A percentile compares a stretch with the other conserved stretches of the same genome.
Conservation (phyloP, 2,113 vertebrate species). For the Pavo muticus region DNA sequence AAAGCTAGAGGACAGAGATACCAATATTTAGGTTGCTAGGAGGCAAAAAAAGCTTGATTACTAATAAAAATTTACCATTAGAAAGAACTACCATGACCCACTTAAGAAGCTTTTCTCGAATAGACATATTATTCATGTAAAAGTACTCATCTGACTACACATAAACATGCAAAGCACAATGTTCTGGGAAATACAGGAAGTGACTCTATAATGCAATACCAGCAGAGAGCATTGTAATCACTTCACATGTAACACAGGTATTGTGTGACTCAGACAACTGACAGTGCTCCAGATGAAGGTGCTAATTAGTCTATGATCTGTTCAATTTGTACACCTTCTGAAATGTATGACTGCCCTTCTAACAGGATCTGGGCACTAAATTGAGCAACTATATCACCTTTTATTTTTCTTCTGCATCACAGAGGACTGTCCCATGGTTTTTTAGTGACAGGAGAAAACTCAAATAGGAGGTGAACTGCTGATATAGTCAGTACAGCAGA, state of each 20-base stretch:
- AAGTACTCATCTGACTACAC: neutral
- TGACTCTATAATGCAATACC: neutral
- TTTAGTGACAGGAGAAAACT: neutral
- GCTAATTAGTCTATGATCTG: neutral
- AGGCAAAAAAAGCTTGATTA: neutral
- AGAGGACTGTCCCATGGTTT: neutral
- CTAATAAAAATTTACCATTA: neutral
- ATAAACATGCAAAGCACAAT: neutral
- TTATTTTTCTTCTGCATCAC: neutral
- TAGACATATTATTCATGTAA: neutral
- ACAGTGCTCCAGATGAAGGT: neutral
- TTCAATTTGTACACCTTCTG: neutral
- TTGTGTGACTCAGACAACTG: neutral
- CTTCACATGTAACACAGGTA: neutral
- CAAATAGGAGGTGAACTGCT: neutral
- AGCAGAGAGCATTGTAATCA: neutral
- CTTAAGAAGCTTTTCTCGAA: neutral
- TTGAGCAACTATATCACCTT: neutral
- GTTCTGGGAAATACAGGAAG: neutral
- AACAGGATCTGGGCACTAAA: neutral
- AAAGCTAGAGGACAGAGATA: neutral
- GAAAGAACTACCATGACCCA: neutral
- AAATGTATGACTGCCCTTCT: neutral
- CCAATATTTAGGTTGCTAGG: neutral
- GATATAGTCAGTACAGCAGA: slow-evolving; percentile 4